Evolutionary conservation across 2,113 vertebrate genomes (phyloP), one percentile per base, ranked within the genome.

Genomic region (Kryptolebias marmoratus): DNA sequence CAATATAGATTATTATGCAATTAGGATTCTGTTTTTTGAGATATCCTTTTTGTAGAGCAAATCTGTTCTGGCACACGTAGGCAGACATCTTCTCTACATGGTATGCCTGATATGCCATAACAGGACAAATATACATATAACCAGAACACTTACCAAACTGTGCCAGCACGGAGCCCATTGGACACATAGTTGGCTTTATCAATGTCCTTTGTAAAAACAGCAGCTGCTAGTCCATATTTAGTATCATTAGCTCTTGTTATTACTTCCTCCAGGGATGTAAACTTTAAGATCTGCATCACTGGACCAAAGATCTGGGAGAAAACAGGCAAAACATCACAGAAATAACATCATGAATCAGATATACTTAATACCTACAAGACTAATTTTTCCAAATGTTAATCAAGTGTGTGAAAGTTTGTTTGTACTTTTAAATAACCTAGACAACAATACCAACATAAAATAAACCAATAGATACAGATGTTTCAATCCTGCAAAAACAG

Each of bases 251-350:
- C 98, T 92, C 98, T 92, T n/a, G 92, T 93, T 1, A 98, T 73
- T 0, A 95, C 97, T 76, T 99, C 97, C 81, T 99, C 96, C 0
- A 98, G 61, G 1, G 93, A 94, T 81, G 95, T 96, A 83, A 99
- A 99, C 85, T 97, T 98, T 32, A 99, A 83, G 63, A 99, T 95
- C 92, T 99, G 97, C 98, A 99, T 99, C 50, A 99, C 98, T 0
- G 98, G 98, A 42, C 98, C 97, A 42, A 99, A 99, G 67, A 99
- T 99, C 98, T 99, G 76, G 11, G 67, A 52, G 12, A 48, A 12
- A 65, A 27, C 22, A 22, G 22, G 22, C 22, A 22, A 22, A 22
- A 22, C 22, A 22, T 22, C 22, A 22, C 22, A 22, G 22, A 22
- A 22, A 22, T 22, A 22, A 73, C 11, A 14, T 14, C 18, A 57